A percentile compares a stretch with the other conserved stretches of the same genome.
Conservation (phyloP, 2,797 vertebrate genomes). For the Potorous gilbertii region DNA sequence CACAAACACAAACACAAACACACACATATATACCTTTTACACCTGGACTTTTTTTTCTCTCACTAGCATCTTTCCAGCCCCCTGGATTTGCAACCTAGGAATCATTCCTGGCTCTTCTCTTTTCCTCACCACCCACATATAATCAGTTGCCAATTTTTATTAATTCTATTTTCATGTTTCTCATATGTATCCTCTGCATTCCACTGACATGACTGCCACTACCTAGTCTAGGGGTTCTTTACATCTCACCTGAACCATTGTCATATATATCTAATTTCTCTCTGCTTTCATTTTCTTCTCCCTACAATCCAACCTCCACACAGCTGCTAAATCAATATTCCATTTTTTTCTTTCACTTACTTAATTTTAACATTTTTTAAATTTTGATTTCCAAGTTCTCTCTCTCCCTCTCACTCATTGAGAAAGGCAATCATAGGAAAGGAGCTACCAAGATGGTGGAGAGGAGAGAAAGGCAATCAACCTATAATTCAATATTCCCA, state of each 20-base stretch:
- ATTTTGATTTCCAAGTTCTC: background rate
- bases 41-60: background rate
- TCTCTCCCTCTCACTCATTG: background rate
- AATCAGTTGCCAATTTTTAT: background rate
- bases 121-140: background rate
- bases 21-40: background rate
- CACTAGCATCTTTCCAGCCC: background rate
- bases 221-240: background rate
- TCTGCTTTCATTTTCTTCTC: background rate
- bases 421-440: background rate
- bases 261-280: background rate
- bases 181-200: background rate
- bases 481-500: background rate
- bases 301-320: background rate
- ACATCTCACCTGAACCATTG: background rate
- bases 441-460: too few species aligned
- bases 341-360: background rate
- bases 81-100: background rate
- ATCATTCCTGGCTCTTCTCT: background rate
- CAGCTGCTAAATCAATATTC: background rate
- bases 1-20: too few species aligned
- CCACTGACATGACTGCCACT: background rate
- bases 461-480: background rate
- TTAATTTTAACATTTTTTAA: background rate
- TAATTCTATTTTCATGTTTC: background rate